A percentile compares a stretch with the other conserved stretches of the same genome.
These are phyloP conservation scores for Pollimyrus isidori DNA, from an alignment of 2,113 vertebrate genomes.

Conservation along the genomic window DNA sequence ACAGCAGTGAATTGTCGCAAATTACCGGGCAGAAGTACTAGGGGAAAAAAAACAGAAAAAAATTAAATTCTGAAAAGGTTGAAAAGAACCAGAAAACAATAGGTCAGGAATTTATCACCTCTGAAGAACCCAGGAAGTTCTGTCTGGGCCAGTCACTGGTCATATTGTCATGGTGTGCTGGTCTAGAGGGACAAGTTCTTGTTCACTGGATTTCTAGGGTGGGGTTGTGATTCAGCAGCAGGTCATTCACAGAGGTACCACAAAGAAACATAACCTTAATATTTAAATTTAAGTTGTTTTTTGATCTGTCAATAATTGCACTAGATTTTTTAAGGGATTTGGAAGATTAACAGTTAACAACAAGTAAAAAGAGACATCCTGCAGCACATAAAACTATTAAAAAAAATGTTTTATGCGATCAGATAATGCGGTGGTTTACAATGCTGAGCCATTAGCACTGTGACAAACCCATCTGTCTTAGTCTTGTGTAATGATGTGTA, in stretches of 20 bases:
- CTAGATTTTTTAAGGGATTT: neutral
- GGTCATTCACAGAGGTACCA: neutral
- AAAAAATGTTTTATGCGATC: neutral
- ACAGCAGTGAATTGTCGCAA: neutral
- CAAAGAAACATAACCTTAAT: neutral
- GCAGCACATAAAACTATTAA: neutral
- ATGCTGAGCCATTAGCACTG: neutral
- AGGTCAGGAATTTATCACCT: neutral
- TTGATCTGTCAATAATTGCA: neutral
- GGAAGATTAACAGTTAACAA: neutral
- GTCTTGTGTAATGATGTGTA: slow-evolving; percentile 2
- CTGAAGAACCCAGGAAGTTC: neutral
- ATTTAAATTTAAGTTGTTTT: slow-evolving; percentile 5
- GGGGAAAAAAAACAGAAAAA: neutral
- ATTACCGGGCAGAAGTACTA: neutral
- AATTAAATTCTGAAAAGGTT: neutral
- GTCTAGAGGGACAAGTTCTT: neutral
- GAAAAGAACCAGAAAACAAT: neutral
- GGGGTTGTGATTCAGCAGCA: neutral
- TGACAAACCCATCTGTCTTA: neutral
- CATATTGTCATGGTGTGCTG: neutral
- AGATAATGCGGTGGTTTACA: neutral
- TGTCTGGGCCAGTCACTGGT: neutral
- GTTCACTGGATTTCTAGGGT: neutral
- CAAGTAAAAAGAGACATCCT: neutral